phyloP scores from a whole-genome alignment of 2,888 invertebrate species.

The Oasisia sp. region DNA sequence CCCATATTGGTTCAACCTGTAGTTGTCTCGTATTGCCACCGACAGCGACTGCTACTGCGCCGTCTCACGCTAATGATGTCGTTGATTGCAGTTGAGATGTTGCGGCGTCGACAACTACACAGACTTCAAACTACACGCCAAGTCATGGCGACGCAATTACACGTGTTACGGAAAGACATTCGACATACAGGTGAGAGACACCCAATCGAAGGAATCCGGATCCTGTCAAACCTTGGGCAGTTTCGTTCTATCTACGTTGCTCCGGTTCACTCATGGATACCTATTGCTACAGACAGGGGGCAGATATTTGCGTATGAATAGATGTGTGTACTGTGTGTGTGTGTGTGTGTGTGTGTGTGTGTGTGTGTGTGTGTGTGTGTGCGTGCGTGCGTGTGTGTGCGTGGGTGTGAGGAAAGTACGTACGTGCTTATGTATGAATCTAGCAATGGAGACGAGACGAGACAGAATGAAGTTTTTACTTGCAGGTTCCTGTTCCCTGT shows the following conservation, averaged over 20 bases:
- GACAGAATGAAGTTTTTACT: neutral
- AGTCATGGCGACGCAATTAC: too few species aligned
- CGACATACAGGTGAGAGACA: too few species aligned
- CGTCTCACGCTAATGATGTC: neutral
- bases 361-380: neutral
- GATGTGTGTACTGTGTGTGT: neutral
- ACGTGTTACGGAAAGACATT: too few species aligned
- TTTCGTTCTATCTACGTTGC: neutral
- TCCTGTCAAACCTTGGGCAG: too few species aligned
- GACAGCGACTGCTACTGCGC: neutral
- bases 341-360: neutral
- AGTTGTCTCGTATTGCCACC: too few species aligned
- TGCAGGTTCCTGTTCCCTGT: neutral
- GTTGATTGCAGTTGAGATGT: too few species aligned
- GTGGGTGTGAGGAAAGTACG: too few species aligned
- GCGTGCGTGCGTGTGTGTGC: neutral
- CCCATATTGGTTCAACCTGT: too few species aligned
- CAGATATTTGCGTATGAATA: neutral
- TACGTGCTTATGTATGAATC: too few species aligned
- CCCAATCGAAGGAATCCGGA: too few species aligned
- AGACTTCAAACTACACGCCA: too few species aligned
- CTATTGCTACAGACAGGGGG: neutral
- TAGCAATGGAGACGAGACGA: neutral
- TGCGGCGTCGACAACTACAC: too few species aligned
- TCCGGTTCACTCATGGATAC: neutral